Percentiles rank a stretch among this genome's conserved stretches.
phyloP scores from a whole-genome alignment of 2,888 invertebrate species.

The Ditylenchus weischeri region DNA sequence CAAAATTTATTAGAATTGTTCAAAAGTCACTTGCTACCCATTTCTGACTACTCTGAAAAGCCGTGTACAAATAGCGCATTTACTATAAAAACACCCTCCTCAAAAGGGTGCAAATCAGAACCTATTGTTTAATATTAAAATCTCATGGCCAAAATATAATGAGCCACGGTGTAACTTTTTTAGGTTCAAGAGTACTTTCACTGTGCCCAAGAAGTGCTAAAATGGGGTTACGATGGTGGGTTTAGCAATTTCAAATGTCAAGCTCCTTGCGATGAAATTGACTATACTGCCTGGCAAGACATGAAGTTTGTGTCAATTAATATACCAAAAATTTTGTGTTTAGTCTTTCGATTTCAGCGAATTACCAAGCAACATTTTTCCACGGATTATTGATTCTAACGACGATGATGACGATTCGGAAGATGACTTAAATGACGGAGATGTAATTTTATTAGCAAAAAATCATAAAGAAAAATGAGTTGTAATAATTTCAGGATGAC shows the following conservation, averaged over 20 bases:
- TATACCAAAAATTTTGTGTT: no score
- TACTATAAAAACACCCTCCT: no score
- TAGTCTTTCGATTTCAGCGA: conserved; percentile 10
- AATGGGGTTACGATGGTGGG: conserved; percentile 36
- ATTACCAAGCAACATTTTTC: conserved; percentile 53
- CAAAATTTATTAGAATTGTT: no score
- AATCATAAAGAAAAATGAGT: not conserved
- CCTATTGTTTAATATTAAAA: no score
- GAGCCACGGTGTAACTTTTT: conserved; percentile 35
- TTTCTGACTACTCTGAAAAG: no score
- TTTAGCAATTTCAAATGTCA: conserved; percentile 42
- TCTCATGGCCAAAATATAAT: not conserved
- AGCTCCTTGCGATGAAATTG: conserved; percentile 52
- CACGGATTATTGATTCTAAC: conserved; percentile 48
- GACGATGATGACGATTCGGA: conserved; percentile 51
- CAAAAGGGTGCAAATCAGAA: no score
- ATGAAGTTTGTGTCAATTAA: conserved; percentile 42
- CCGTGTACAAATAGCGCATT: no score
- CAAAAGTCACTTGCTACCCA: no score
- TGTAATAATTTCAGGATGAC: not conserved
- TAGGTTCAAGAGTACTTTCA: conserved; percentile 55
- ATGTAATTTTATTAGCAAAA: not conserved
- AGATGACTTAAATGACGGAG: conserved; percentile 26
- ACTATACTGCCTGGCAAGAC: conserved; percentile 58
- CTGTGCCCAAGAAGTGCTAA: conserved; percentile 48